Evolutionary conservation across 2,113 vertebrate species (phyloP).

Genomic region (Sphyrna mokarran): DNA sequence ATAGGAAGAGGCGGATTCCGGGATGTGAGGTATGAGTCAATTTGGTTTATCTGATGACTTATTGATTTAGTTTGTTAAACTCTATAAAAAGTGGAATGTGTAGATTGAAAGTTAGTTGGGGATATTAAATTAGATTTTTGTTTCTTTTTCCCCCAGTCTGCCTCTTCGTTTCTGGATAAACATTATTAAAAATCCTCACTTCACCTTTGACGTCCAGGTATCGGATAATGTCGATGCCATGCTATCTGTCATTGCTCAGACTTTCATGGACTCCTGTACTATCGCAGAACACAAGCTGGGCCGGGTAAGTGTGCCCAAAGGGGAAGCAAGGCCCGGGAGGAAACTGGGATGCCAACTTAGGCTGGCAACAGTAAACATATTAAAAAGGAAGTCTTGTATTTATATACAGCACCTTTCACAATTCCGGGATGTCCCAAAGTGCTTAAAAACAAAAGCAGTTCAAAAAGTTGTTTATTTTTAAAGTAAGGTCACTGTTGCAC

Average conservation of each 20-base stretch:
- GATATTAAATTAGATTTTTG: neutral
- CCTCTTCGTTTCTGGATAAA: conserved; percentile 97
- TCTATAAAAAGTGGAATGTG: neutral
- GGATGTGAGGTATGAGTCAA: neutral
- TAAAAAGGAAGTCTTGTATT: neutral
- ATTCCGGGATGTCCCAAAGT: neutral
- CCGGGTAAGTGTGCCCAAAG: conserved; percentile 63
- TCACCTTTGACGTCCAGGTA: conserved; percentile 91
- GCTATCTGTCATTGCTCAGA: conserved; percentile 89
- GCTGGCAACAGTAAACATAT: neutral
- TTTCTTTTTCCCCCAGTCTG: conserved; percentile 57
- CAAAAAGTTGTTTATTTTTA: neutral
- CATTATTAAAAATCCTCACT: conserved; percentile 96
- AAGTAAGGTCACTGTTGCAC: neutral
- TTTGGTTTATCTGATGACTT: neutral
- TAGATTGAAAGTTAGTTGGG: neutral
- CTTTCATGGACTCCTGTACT: conserved; percentile 98
- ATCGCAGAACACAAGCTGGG: conserved; percentile 94
- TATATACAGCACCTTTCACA: neutral
- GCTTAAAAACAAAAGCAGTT: neutral
- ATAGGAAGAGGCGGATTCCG: neutral
- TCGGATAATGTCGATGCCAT: conserved; percentile 90
- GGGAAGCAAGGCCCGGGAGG: neutral
- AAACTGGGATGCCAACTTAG: neutral
- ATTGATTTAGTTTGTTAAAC: neutral